Base-by-base conservation (phyloP, 2,888 invertebrate genomes). In the Cepaea hortensis region DNA sequence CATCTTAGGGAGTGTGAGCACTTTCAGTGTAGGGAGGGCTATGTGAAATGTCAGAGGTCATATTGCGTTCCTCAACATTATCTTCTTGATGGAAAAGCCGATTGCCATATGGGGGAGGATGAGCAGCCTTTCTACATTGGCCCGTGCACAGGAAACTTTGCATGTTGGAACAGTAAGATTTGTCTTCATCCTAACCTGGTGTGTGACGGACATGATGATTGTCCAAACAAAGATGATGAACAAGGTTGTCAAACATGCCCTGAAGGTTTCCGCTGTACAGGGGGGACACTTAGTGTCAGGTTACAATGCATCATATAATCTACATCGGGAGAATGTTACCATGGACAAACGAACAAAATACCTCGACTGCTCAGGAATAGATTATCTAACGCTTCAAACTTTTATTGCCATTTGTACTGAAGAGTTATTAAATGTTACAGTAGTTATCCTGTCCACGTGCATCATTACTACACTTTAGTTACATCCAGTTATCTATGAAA, bases 1-100 rank as follows among this genome's bases (percentile, higher is more conserved):
- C 35, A 35, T 35, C 35, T 35, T 35, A 35, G 35, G 35, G 35
- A 35, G 0, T 35, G 35, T 35, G 35, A 35, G 35, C 0, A 35
- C 35, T 35, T 35, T 35, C 35, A 35, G 35, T 35, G 35, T 1
- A 35, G 35, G 35, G 35, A 35, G 35, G 35, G 35, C 35, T 35
- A 35, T 35, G 35, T 35, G 35, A 35, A 35, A 35, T 35, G 35
- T 35, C 35, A 35, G 35, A 35, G 35, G 35, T 18, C 62, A 0
- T 84, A 84, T n/a, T 84, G 84, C 20, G 75, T 84, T 6, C 84
- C 76, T 9, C 23, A 55, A 35, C 62, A 84, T 20, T 84, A 84
- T 75, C 46, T 84, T n/a, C 76, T 65, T 20, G 76, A 76, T 35
- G 35, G 35, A 35, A 35, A 35, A 35, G 35, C 35, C 1, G 35